Evolutionary conservation across 2,797 vertebrate genomes (phyloP), one percentile per base, ranked within the genome.

Genomic region (Danio kyathit): DNA sequence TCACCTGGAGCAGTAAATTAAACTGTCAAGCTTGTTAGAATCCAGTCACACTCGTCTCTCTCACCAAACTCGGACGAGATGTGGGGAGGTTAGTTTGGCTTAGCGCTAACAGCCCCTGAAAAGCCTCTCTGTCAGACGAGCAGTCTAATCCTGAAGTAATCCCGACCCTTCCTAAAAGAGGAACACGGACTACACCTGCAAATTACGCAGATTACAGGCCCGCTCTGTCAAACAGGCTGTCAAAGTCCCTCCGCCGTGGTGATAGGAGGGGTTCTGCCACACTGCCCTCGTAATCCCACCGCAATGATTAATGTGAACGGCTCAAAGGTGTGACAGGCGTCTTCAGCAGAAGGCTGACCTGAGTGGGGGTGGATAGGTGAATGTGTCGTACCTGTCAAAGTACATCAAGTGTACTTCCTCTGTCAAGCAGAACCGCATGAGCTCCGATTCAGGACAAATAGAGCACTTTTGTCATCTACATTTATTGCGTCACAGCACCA

Each of bases 131-230:
- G 81, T 69, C 74, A 38, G 77, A 60, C 44, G 73, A 78, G 63
- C 10, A 76, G 64, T 70, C 56, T 91, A 93, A 94, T 92, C 90
- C 87, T 63, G 71, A 70, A 71, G 83, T 92, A 92, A 93, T 93
- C 89, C 90, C 78, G 44, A 66, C 73, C 73, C 43, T 85, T 82
- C 87, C 87, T 89, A 88, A 88, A 86, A 87, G 69, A 88, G 72
- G 66, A 75, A 82, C 81, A 78, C 0, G 83, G 83, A 84, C 89
- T 78, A 76, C 83, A 84, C 83, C 83, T 84, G 80, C 69, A 82
- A 77, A 86, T 80, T 77, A 69, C 61, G 8, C 64, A 72, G 76
- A 76, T 85, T 73, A 79, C 80, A 82, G 79, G 72, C 74, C 75
- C 59, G 1, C 66, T 19, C 44, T 81, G 78, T 79, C 65, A 69